Evolutionary conservation across 2,888 invertebrate species (phyloP).

Genomic region (Meliscaeva auricollis): DNA sequence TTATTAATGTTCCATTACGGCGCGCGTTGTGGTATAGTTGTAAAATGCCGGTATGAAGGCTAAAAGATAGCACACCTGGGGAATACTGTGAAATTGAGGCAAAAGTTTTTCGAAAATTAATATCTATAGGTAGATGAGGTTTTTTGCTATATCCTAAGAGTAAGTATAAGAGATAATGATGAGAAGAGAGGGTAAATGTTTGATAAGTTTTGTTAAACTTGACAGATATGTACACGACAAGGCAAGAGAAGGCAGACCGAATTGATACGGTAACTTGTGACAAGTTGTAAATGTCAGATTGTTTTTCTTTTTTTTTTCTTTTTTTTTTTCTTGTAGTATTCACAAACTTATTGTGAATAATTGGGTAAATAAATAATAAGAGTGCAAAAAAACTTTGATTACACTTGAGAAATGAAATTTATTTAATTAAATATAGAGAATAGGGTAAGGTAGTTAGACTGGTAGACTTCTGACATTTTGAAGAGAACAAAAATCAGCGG

Average conservation of each 20-base stretch:
- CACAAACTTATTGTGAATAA: not conserved
- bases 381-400: not conserved
- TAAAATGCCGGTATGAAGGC: not conserved
- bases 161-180: not conserved
- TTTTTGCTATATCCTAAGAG: too few species aligned
- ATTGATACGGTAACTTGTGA: not conserved
- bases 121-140: constrained; percentile 1
- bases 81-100: constrained; percentile 1
- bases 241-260: not conserved
- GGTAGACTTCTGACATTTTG: too few species aligned
- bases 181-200: constrained; percentile 19
- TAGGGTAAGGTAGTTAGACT: too few species aligned
- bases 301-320: not conserved
- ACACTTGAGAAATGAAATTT: too few species aligned
- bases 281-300: constrained; percentile 22
- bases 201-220: constrained; percentile 9
- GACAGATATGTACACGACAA: not conserved
- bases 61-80: constrained; percentile 6
- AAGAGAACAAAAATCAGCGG: too few species aligned
- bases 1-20: constrained; percentile 58
- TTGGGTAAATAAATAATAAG: not conserved
- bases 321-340: not conserved
- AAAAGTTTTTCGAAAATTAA: constrained; percentile 30
- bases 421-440: too few species aligned
- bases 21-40: not conserved